Percentiles rank a stretch among this genome's conserved stretches.
These are phyloP conservation scores for Hyphantria cunea DNA, from an alignment of 1,140 invertebrate genomes.

Conservation along the genomic window DNA sequence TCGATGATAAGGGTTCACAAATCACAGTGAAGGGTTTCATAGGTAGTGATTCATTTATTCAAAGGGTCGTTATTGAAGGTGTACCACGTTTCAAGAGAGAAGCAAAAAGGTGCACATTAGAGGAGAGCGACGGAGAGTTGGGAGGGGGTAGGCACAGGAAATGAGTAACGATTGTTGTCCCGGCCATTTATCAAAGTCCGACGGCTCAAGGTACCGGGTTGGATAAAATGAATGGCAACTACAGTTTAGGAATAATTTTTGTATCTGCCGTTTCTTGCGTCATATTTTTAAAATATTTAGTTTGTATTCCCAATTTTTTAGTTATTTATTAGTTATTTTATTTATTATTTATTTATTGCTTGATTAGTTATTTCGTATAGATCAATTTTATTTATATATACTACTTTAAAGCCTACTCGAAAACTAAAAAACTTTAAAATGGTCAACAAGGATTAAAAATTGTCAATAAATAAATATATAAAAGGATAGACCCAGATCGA, in stretches of 20 bases:
- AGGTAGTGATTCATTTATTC: constrained; percentile 21
- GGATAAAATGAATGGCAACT: constrained; percentile 49
- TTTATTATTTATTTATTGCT: too few species aligned
- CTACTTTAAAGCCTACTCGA: too few species aligned
- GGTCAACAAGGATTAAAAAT: too few species aligned
- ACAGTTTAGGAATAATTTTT: constrained; percentile 21
- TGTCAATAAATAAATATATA: too few species aligned
- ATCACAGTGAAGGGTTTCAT: constrained; percentile 13
- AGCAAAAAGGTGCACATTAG: constrained; percentile 48
- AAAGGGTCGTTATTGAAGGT: constrained; percentile 22
- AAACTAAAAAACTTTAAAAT: too few species aligned
- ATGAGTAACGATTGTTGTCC: constrained; percentile 62
- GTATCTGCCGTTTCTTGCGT: constrained; percentile 1
- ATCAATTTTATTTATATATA: too few species aligned
- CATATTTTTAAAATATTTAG: background rate
- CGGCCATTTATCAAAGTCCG: constrained; percentile 71
- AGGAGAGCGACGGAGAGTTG: constrained; percentile 20
- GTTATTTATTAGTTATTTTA: too few species aligned
- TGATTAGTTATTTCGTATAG: too few species aligned
- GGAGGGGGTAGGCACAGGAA: constrained; percentile 54
- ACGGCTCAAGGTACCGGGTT: constrained; percentile 42
- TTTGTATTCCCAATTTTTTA: too few species aligned
- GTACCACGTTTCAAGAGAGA: constrained; percentile 25
- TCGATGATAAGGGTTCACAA: constrained; percentile 20
- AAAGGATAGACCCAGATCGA: too few species aligned